Percentiles rank a stretch among this genome's conserved stretches.
Evolutionary conservation across 1,140 invertebrate genomes (phyloP).

Genomic region (Sarcophaga bullata): DNA sequence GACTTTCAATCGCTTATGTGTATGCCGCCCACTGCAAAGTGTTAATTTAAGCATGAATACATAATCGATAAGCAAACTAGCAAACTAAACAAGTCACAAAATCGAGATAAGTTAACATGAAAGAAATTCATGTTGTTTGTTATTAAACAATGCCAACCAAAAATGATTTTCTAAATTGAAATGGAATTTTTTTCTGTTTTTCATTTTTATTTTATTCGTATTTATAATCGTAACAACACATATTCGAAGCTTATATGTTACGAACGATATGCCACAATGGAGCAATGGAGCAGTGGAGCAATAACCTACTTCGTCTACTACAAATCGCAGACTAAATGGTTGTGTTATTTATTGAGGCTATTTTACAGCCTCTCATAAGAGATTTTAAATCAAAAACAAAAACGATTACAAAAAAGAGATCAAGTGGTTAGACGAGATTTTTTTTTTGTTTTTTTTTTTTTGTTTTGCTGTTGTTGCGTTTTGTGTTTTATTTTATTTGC

Average conservation of each 20-base stretch:
- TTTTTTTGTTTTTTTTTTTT: background rate
- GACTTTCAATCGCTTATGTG: too few species aligned
- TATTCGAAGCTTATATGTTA: background rate
- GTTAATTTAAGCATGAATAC: too few species aligned
- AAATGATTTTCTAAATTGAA: too few species aligned
- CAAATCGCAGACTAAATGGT: background rate
- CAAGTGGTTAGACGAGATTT: conserved; percentile 7
- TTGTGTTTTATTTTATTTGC: background rate
- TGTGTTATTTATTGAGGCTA: background rate
- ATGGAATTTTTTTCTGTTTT: too few species aligned
- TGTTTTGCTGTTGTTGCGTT: background rate
- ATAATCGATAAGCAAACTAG: too few species aligned
- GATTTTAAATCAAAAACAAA: background rate
- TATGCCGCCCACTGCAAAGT: too few species aligned
- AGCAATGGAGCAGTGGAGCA: background rate
- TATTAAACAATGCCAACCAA: too few species aligned
- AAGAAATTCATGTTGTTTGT: too few species aligned
- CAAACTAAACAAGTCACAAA: too few species aligned
- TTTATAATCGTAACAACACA: too few species aligned
- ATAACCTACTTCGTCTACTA: conserved; percentile 8
- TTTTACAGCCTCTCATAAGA: background rate
- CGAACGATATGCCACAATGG: background rate
- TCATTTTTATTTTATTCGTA: too few species aligned
- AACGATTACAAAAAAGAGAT: background rate
- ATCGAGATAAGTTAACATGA: too few species aligned